Evolutionary conservation across 2,797 vertebrate species (phyloP), one percentile per base, ranked within the genome.

Genomic region (Smutsia gigantea): DNA sequence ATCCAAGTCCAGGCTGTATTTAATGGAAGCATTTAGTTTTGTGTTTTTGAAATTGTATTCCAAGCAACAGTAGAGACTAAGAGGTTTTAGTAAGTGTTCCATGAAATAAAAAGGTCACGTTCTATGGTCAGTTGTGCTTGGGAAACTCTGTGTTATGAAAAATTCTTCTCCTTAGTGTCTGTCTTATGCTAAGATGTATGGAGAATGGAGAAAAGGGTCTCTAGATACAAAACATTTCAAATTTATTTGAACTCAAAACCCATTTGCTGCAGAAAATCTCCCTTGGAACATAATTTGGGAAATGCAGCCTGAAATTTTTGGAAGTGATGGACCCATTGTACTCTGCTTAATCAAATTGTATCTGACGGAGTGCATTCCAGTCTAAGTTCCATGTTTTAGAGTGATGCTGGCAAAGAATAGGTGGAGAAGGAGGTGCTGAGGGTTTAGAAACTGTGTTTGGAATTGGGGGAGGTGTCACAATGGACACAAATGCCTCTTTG

Each of bases 21-120:
- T 95, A 87, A 85, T 61, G 46, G 68, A 29, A 82, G 55, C 49
- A 37, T 79, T 90, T 87, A 85, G 59, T 55, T 75, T 69, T 90
- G 17, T 90, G 61, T 53, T 86, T 97, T 88, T 85, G 90, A 95
- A 95, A 90, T 55, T 17, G 21, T 66, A 9, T 90, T 90, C 71
- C 55, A 57, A 77, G 79, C 77, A 94, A 53, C 29, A 53, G 74
- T 61, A 86, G 87, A 89, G 51, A 72, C 68, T 74, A 39, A 57
- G 69, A 81, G n/a, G 27, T 68, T 92, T 96, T 77, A 94, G 59
- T 66, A 92, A 82, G 31, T 92, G 31, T 93, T 90, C 23, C 31
- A 59, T 51, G 53, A 91, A 79, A 69, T 71, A 68, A 92, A 95
- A 95, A 27, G 51, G 11, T 68, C 86, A 55, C 9, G 0, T 78